phyloP scores from a whole-genome alignment of 2,113 vertebrate species.

The Varanus komodoensis region DNA sequence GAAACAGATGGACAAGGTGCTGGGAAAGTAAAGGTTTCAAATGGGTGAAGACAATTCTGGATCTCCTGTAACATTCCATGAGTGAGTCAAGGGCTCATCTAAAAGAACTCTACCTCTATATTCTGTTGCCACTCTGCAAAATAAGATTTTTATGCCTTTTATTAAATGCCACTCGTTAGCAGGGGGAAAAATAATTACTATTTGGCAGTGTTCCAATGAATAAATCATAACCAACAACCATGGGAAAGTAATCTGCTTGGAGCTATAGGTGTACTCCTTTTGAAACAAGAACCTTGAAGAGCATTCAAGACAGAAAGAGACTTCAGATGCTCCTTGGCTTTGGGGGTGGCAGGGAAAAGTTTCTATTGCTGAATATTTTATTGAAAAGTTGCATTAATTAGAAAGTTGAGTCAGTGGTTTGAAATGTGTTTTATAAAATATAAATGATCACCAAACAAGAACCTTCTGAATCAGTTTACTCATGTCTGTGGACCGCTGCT shows the following conservation, averaged over 20 bases:
- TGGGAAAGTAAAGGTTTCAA: no score
- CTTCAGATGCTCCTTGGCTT: background rate
- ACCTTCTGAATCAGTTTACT: background rate
- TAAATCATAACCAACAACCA: conserved; percentile 55
- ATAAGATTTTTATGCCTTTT: background rate
- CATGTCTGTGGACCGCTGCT: background rate
- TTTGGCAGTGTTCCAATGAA: conserved; percentile 57
- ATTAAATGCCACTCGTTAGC: conserved; percentile 49
- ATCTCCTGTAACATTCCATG: background rate
- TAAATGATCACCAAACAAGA: background rate
- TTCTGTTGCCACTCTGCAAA: background rate
- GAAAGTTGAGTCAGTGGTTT: conserved; percentile 23
- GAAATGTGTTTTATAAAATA: conserved; percentile 4
- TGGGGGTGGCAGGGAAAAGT: background rate
- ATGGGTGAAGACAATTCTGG: no score
- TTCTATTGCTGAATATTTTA: conserved; percentile 34
- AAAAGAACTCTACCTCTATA: background rate
- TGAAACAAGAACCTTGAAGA: conserved; percentile 31
- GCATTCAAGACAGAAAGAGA: background rate
- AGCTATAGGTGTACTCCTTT: conserved; percentile 37
- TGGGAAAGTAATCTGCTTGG: conserved; percentile 29
- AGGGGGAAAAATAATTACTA: conserved; percentile 47
- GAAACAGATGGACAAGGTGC: no score
- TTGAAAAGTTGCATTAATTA: background rate
- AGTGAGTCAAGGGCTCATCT: no score